A percentile compares a stretch with the other conserved stretches of the same genome.
Conservation (phyloP, 2,113 vertebrate species). For the Apistogramma diplotaenia region DNA sequence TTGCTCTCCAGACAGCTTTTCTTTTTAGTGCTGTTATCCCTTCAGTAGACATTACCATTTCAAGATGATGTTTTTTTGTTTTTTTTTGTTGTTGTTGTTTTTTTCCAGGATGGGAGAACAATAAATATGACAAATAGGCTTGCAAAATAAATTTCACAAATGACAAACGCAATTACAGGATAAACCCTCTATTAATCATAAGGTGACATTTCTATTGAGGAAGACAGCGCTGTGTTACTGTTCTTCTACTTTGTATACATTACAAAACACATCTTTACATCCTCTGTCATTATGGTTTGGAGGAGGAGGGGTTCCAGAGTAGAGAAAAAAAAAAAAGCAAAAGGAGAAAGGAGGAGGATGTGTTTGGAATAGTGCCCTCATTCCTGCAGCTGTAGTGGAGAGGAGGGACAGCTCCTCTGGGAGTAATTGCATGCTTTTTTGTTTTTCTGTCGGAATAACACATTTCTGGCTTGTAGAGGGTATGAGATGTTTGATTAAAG, state of each 20-base stretch:
- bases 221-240: background rate
- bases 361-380: conserved; percentile 54
- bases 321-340: conserved; percentile 28
- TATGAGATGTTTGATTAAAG: conserved; percentile 68
- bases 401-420: conserved; percentile 53
- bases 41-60: background rate
- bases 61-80: background rate
- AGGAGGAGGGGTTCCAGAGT: conserved; percentile 10
- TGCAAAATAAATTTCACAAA: background rate
- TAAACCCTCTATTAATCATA: background rate
- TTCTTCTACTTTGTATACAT: conserved; percentile 8
- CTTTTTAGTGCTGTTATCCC: background rate
- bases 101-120: background rate
- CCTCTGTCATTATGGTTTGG: conserved; percentile 30
- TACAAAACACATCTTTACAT: conserved; percentile 16
- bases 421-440: conserved; percentile 70
- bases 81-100: too few relatives aligned
- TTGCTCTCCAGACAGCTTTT: background rate
- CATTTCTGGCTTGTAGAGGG: conserved; percentile 55
- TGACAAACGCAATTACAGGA: conserved; percentile 4
- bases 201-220: background rate
- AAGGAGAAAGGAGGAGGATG: conserved; percentile 19
- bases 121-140: background rate
- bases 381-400: conserved; percentile 67
- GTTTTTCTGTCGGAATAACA: conserved; percentile 64